phyloP scores from a whole-genome alignment of 2,888 invertebrate genomes.

The Drosophila cracens region DNA sequence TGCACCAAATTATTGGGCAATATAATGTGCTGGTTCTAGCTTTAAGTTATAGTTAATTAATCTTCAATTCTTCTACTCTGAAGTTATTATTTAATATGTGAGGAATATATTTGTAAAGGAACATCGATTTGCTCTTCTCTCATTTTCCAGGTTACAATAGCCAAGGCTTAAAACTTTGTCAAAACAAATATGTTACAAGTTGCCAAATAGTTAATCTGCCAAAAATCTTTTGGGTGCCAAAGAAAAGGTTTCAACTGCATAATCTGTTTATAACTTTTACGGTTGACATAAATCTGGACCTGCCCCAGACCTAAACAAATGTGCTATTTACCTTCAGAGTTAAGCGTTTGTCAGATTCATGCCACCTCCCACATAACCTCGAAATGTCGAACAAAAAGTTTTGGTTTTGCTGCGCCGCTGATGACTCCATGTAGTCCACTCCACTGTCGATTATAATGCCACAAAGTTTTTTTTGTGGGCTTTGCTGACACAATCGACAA shows the following conservation, averaged over 20 bases:
- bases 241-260: constrained; percentile 3
- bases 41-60: neutral
- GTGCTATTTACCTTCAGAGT: constrained; percentile 9
- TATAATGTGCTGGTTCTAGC: neutral
- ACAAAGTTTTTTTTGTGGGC: constrained; percentile 20
- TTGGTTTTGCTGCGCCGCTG: constrained; percentile 29
- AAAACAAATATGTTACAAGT: neutral
- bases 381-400: constrained; percentile 39
- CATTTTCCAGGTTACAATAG: neutral
- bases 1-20: neutral
- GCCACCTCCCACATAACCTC: constrained; percentile 30
- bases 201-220: neutral
- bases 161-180: neutral
- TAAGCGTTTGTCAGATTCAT: constrained; percentile 17
- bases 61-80: neutral
- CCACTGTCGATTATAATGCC: constrained; percentile 12
- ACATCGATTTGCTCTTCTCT: neutral
- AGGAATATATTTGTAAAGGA: neutral
- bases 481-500: constrained; percentile 28
- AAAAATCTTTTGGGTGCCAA: neutral
- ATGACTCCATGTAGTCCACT: constrained; percentile 17
- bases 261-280: constrained; percentile 44
- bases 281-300: constrained; percentile 19
- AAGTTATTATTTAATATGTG: neutral
- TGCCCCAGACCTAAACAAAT: constrained; percentile 12